These are phyloP conservation scores for Neuroterus valhalla DNA, from an alignment of 1,140 invertebrate genomes.

Conservation along the genomic window DNA sequence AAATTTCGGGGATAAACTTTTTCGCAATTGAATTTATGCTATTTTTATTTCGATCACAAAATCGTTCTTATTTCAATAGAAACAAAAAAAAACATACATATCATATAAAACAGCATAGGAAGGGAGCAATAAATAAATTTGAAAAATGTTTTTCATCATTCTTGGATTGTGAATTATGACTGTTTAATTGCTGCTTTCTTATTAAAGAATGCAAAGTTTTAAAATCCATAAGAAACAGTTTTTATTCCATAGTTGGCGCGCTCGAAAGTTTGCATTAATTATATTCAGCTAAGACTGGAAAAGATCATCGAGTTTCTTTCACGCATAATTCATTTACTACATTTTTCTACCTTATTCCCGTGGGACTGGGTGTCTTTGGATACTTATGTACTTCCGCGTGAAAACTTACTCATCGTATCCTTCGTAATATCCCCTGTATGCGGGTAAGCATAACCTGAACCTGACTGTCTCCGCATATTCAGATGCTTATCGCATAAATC, in stretches of 20 bases:
- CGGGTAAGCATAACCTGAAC: too few species aligned
- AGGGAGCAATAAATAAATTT: too few species aligned
- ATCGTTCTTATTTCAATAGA: too few species aligned
- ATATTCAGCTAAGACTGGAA: neutral
- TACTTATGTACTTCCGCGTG: conserved; percentile 19
- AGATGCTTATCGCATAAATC: too few species aligned
- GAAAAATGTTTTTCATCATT: too few species aligned
- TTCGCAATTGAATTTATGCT: too few species aligned
- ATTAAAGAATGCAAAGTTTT: neutral
- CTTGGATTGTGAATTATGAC: neutral
- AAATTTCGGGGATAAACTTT: too few species aligned
- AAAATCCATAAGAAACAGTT: neutral
- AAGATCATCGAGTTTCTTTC: conserved; percentile 17
- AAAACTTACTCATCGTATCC: neutral
- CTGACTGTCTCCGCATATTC: neutral
- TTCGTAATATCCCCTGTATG: neutral
- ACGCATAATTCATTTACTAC: conserved; percentile 1
- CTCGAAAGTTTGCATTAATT: conserved; percentile 16
- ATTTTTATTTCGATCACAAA: too few species aligned
- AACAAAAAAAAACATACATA: too few species aligned
- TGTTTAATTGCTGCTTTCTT: neutral
- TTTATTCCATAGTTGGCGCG: neutral
- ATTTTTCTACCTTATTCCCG: conserved; percentile 18
- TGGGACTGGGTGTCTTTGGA: conserved; percentile 4
- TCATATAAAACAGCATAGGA: too few species aligned